A percentile compares a stretch with the other conserved stretches of the same genome.
These are phyloP conservation scores for Mesembrinibis cayennensis DNA, from an alignment of 2,113 vertebrate genomes.

Conservation along the genomic window DNA sequence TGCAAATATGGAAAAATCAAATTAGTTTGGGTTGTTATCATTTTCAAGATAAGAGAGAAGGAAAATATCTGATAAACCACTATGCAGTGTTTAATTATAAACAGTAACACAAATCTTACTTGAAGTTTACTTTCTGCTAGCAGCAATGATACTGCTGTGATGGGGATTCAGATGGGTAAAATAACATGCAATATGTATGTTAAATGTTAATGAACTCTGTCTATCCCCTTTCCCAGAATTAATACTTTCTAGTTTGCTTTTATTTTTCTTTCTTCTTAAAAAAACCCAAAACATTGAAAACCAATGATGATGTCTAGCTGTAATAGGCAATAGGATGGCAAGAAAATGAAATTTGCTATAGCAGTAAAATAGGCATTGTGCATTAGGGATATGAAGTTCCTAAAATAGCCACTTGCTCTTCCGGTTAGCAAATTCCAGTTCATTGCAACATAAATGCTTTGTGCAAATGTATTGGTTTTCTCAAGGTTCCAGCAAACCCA, in stretches of 20 bases:
- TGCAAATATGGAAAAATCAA: conserved; percentile 71
- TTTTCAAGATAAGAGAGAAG: conserved; percentile 52
- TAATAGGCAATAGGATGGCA: neutral
- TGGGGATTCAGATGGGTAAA: neutral
- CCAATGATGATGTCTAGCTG: neutral
- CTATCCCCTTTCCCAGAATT: neutral
- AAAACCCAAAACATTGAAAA: neutral
- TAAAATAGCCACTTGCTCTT: neutral
- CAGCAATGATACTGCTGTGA: neutral
- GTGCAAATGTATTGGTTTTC: neutral
- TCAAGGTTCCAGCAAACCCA: neutral
- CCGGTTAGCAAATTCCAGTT: neutral
- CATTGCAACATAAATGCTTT: neutral
- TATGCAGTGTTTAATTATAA: conserved; percentile 19
- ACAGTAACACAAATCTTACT: conserved; percentile 5
- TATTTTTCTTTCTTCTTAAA: neutral
- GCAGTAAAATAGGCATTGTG: neutral
- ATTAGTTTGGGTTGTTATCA: conserved; percentile 62
- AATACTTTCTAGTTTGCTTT: neutral
- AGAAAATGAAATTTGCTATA: neutral
- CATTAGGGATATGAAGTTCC: neutral
- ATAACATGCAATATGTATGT: neutral
- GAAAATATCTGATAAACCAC: conserved; percentile 29
- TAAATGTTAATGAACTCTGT: neutral
- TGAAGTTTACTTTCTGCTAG: conserved; percentile 22